These are phyloP conservation scores for Mycalesis mineus DNA, from an alignment of 2,888 invertebrate species.

Conservation along the genomic window DNA sequence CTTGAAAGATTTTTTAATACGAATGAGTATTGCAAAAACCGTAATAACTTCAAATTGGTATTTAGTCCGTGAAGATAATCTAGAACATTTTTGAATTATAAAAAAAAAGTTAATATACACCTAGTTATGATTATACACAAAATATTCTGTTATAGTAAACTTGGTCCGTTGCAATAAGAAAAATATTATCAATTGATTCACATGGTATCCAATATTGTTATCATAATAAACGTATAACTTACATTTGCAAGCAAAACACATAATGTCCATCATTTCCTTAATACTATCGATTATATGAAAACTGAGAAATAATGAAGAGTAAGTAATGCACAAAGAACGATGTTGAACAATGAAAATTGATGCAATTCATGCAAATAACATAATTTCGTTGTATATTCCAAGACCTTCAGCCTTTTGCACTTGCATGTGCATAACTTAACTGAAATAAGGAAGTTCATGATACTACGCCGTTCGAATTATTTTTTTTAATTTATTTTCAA, in stretches of 20 bases:
- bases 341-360: slow-evolving; percentile 24
- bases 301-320: slow-evolving; percentile 44
- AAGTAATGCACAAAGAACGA: slow-evolving; percentile 36
- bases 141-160: neutral
- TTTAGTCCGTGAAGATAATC: no score
- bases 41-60: no score
- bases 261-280: slow-evolving; percentile 56
- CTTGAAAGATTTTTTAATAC: no score
- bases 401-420: neutral
- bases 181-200: slow-evolving; percentile 34
- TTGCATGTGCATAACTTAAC: slow-evolving; percentile 2
- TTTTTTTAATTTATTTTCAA: neutral
- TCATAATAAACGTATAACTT: slow-evolving; percentile 44
- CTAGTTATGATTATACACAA: neutral
- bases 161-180: slow-evolving; percentile 6
- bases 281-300: slow-evolving; percentile 50
- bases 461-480: neutral
- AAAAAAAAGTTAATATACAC: no score
- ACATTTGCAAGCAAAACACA: slow-evolving; percentile 47
- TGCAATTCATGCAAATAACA: slow-evolving; percentile 23
- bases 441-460: neutral
- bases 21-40: no score
- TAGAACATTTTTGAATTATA: no score
- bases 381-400: slow-evolving; percentile 20
- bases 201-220: slow-evolving; percentile 35